Base-by-base conservation (phyloP, 2,113 vertebrate genomes). In the Periophthalmus modestus region DNA sequence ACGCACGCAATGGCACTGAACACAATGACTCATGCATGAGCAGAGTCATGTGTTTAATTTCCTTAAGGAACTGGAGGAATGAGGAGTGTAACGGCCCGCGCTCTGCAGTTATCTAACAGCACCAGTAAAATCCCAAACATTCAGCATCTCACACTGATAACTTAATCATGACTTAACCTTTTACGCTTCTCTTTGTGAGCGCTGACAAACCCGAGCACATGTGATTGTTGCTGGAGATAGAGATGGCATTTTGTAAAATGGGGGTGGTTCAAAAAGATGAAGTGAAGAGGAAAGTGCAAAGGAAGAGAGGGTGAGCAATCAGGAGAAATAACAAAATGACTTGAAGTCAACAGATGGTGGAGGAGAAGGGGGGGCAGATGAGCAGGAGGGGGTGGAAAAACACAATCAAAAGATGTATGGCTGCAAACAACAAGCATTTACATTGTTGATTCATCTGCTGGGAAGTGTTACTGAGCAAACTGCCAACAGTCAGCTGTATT, bases 21-120 rank as follows among this genome's bases (percentile, higher is more conserved):
- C 83, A 91, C 89, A 91, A 88, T 93, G 92, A 93, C 85, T 94
- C 93, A 93, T 88, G 90, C 89, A 90, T 88, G 88, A 90, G 87
- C 76, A 33, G 80, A 93, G 91, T 93, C 92, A 92, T 93, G 92
- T 89, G 89, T 88, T 89, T 89, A 71, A 92, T 92, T 91, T 92
- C 90, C 89, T 93, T 85, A 87, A 92, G 91, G 85, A 92, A 83
- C 85, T 55, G 69, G 79, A 74, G 80, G 74, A 73, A 72, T 57
- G 69, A 69, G 76, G 67, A 61, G 69, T 68, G 28, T 66, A 82
- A 72, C 73, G 59, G 73, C 69, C 55, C 80, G 28, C 65, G 13
- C 54, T 33, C 52, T 52, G 10, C 58, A 69, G 66, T 67, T 43
- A 48, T 63, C 68, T 69, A 58, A 24, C 61, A 62, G 34, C 15